Conservation (phyloP, 2,113 vertebrate genomes). For the Melospiza georgiana region DNA sequence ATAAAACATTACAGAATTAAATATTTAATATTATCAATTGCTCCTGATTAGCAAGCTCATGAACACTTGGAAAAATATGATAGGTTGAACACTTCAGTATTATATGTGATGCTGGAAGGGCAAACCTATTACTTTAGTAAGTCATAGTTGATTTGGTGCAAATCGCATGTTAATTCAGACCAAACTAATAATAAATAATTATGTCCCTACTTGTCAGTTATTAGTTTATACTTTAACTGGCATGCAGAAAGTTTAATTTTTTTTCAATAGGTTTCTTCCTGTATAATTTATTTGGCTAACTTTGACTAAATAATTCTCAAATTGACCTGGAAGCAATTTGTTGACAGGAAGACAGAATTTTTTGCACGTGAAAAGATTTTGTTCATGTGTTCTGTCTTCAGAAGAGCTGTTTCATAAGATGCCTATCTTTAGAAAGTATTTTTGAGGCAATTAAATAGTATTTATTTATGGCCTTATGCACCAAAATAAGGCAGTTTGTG, state of each 20-base stretch:
- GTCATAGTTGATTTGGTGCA: neutral
- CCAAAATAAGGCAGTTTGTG: neutral
- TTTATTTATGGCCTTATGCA: neutral
- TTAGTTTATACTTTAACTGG: neutral
- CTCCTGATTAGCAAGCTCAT: slow-evolving; percentile 55
- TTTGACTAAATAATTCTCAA: slow-evolving; percentile 17
- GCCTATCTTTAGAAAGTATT: neutral
- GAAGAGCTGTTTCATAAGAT: neutral
- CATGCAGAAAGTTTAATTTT: slow-evolving; percentile 4
- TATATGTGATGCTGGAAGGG: neutral
- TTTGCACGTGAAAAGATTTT: neutral
- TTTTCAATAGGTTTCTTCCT: slow-evolving; percentile 24
- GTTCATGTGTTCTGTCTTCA: neutral
- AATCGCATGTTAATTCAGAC: neutral
- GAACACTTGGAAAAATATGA: neutral
- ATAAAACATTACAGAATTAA: slow-evolving; percentile 74
- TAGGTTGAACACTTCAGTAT: neutral
- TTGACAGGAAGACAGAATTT: neutral
- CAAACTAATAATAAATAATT: neutral
- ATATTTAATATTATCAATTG: slow-evolving; percentile 66
- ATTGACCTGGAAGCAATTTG: neutral
- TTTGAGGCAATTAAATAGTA: neutral
- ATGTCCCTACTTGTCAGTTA: neutral
- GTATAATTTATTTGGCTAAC: neutral
- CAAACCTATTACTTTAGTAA: neutral